A percentile compares a stretch with the other conserved stretches of the same genome.
Conservation (phyloP, 2,888 invertebrate species). For the Pollenia griseotomentosa region DNA sequence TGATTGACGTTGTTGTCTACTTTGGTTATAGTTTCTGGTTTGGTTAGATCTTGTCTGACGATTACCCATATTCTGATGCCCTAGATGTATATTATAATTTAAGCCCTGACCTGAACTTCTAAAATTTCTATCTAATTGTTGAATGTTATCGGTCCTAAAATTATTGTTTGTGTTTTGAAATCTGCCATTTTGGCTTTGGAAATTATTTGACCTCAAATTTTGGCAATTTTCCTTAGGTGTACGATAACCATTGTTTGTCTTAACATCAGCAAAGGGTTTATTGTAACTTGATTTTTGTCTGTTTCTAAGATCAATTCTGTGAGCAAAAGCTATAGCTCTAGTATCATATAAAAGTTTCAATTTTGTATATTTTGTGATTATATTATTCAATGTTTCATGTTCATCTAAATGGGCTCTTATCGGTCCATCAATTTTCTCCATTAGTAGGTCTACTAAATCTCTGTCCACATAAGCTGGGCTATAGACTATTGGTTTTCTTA, state of each 20-base stretch:
- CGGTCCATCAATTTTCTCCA: conserved; percentile 38
- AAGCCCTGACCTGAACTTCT: conserved; percentile 9
- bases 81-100: too few relatives aligned
- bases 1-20: conserved; percentile 4
- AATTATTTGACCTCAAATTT: conserved; percentile 14
- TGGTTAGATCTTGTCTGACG: neutral
- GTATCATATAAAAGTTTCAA: conserved; percentile 4
- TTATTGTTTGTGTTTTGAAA: conserved; percentile 3
- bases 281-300: neutral
- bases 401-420: conserved; percentile 2
- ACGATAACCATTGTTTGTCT: conserved; percentile 14
- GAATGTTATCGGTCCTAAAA: conserved; percentile 14
- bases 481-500: conserved; percentile 42
- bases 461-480: conserved; percentile 15
- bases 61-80: neutral
- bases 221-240: neutral
- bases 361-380: conserved; percentile 12
- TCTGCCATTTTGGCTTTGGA: conserved; percentile 18
- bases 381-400: conserved; percentile 19
- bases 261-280: too few relatives aligned
- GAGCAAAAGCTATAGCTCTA: conserved; percentile 1
- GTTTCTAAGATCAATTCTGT: conserved; percentile 9
- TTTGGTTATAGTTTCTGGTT: neutral
- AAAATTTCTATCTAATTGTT: conserved; percentile 20
- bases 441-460: conserved; percentile 37